Base-by-base conservation (phyloP, 2,888 invertebrate genomes). In the Stenchaetothrips biformis region DNA sequence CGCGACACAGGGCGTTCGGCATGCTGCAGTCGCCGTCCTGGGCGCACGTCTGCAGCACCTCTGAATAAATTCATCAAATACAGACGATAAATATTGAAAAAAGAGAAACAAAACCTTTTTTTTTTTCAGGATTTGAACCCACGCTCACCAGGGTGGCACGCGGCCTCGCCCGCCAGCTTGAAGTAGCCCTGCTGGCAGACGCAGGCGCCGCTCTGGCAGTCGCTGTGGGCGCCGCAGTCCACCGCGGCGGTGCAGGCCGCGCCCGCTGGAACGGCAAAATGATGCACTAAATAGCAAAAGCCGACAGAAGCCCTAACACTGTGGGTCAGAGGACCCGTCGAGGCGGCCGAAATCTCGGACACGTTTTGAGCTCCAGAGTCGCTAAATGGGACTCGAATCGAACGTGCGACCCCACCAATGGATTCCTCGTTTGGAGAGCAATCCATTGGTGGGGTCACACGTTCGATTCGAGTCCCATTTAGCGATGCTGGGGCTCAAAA, bases 131-230 rank as follows among this genome's bases (percentile, higher is more conserved):
- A 48, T n/a, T 21, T 18, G 49, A n/a, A 2, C 74, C 18, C 7
- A 79, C 77, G 74, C 77, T 81, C 82, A 86, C 86, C 86, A 82
- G 85, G 83, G 80, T 84, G 48, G 80, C 86, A 86, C n/a, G 77
- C 48, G 2, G 79, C 25, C 47, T n/a, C 18, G 27, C 82, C 80
- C n/a, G 59, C 4, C 48, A 81, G 78, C 0, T 82, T 77, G 77
- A 83, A 85, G 67, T 83, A 49, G 21, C 83, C 84, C 8, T 83
- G 84, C 74, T 82, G 79, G 79, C 86, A 86, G 18, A 82, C 78
- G 77, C 85, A 86, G 53, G 78, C 83, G 6, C 83, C 83, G 6
- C 80, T 67, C 27, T 81, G 81, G 80, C 86, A 86, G 13, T 79
- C 18, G 7, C 85, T 83, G 37, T 84, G 81, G 48, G 25, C 7